Percentiles rank a stretch among this genome's conserved stretches.
Conservation (phyloP, 2,113 vertebrate genomes). For the Salvelinus namaycush region DNA sequence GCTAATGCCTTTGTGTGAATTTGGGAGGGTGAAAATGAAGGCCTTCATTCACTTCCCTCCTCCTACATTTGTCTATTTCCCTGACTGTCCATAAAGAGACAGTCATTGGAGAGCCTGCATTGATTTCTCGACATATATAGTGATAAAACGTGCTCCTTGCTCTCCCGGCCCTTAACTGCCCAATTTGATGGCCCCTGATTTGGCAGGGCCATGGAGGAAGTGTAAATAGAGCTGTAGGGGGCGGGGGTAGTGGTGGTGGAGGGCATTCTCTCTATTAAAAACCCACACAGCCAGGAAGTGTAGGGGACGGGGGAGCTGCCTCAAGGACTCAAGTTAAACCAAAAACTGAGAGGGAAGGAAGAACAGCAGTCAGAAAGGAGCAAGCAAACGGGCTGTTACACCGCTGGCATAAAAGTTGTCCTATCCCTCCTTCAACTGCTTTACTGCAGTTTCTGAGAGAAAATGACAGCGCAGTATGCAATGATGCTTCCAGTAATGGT, state of each 20-base stretch:
- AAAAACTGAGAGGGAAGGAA: slow-evolving; percentile 22
- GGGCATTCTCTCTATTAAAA: slow-evolving; percentile 44
- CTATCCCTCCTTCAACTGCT: background rate
- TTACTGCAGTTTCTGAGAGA: background rate
- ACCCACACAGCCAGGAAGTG: slow-evolving; percentile 33
- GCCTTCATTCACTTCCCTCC: slow-evolving; percentile 52
- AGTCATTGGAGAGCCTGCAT: slow-evolving; percentile 70
- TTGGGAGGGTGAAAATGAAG: slow-evolving; percentile 58
- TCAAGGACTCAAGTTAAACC: slow-evolving; percentile 24
- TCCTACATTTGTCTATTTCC: slow-evolving; percentile 67
- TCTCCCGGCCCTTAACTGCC: slow-evolving; percentile 69
- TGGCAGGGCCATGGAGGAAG: slow-evolving; percentile 63
- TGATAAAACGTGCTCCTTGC: slow-evolving; percentile 70
- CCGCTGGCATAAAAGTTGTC: background rate
- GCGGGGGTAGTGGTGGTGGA: slow-evolving; percentile 38
- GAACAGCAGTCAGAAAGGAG: slow-evolving; percentile 2
- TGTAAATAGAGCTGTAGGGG: slow-evolving; percentile 67
- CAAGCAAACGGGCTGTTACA: background rate
- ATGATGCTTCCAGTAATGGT: no score
- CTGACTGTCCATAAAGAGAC: slow-evolving; percentile 70
- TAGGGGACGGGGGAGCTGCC: slow-evolving; percentile 25
- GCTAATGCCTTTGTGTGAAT: slow-evolving; percentile 61
- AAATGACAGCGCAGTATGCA: no score
- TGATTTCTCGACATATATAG: slow-evolving; percentile 76
- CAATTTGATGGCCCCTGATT: slow-evolving; percentile 69